A percentile compares a stretch with the other conserved stretches of the same genome.
phyloP scores from a whole-genome alignment of 2,888 invertebrate genomes.

The Auanema freiburgensis region DNA sequence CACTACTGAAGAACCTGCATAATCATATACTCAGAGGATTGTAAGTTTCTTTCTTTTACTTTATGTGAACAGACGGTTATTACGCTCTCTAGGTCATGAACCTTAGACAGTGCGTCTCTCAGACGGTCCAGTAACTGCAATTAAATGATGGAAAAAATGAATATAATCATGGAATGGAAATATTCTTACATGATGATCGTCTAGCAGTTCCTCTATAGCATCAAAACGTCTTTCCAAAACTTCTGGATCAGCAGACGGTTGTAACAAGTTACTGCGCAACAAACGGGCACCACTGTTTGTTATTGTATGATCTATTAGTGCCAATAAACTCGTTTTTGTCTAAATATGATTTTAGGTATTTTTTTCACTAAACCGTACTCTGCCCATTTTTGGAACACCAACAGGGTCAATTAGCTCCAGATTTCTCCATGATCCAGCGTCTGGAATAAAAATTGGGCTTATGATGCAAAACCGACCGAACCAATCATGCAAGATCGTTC shows the following conservation, averaged over 20 bases:
- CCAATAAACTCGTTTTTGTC: background rate
- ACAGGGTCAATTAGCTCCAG: slow-evolving; percentile 69
- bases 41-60: slow-evolving; percentile 52
- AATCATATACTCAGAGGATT: slow-evolving; percentile 76
- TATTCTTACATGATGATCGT: slow-evolving; percentile 66
- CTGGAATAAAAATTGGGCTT: slow-evolving; percentile 68
- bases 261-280: slow-evolving; percentile 77
- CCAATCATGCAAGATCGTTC: slow-evolving; percentile 83
- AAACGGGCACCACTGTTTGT: slow-evolving; percentile 74
- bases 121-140: slow-evolving; percentile 45
- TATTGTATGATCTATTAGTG: slow-evolving; percentile 14
- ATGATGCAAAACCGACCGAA: slow-evolving; percentile 65
- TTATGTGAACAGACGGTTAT: slow-evolving; percentile 69
- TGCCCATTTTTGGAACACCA: too few relatives aligned
- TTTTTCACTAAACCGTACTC: too few relatives aligned
- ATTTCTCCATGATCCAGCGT: slow-evolving; percentile 79
- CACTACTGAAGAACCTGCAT: slow-evolving; percentile 71
- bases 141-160: background rate
- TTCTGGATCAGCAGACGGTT: slow-evolving; percentile 75
- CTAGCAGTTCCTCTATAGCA: slow-evolving; percentile 78
- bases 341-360: too few relatives aligned
- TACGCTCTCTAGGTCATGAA: slow-evolving; percentile 80
- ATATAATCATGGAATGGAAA: background rate
- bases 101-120: slow-evolving; percentile 65
- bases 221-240: slow-evolving; percentile 76